Percentiles rank a stretch among this genome's conserved stretches.
Evolutionary conservation across 2,797 vertebrate genomes (phyloP).

Genomic region (Peromyscus melanophrys): DNA sequence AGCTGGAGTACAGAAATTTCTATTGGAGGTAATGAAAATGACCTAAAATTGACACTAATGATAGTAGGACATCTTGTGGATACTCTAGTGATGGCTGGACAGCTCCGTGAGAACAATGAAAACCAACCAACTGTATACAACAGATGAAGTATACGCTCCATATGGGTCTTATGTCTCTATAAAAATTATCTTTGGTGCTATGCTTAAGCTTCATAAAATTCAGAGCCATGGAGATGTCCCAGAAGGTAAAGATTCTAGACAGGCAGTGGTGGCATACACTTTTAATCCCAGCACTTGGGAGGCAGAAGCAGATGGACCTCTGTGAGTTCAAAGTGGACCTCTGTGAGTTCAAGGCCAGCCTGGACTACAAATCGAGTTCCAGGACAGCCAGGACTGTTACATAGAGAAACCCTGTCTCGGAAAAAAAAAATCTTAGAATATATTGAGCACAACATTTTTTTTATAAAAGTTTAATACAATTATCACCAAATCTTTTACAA

Average conservation of each 20-base stretch:
- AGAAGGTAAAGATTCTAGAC: neutral
- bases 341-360: no score
- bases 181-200: neutral
- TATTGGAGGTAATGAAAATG: constrained; percentile 15
- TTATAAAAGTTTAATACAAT: neutral
- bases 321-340: neutral
- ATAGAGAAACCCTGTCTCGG: neutral
- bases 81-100: neutral
- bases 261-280: neutral
- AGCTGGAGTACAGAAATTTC: neutral
- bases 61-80: neutral
- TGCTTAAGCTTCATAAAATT: neutral
- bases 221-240: neutral
- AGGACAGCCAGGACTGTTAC: neutral
- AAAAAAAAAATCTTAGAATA: constrained; percentile 8
- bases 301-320: neutral
- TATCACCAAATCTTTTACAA: constrained; percentile 50
- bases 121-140: neutral
- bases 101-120: neutral
- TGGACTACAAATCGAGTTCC: neutral
- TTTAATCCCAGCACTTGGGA: neutral
- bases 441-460: constrained; percentile 27
- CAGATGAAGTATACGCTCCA: neutral
- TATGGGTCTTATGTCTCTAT: constrained; percentile 1
- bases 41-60: neutral